phyloP scores from a whole-genome alignment of 2,888 invertebrate genomes.

The Mythimna albipuncta region DNA sequence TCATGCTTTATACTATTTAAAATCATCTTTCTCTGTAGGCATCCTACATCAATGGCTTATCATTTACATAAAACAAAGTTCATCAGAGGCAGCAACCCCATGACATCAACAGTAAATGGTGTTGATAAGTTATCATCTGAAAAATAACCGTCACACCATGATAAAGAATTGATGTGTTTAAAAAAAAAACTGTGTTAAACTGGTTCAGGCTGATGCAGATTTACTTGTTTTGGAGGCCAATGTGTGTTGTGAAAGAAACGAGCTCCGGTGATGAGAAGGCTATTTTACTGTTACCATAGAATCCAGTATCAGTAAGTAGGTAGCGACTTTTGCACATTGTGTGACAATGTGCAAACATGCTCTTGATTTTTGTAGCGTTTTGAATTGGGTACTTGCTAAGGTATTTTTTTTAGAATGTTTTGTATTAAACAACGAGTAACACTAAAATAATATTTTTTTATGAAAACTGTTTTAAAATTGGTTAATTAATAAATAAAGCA shows the following conservation, averaged over 20 bases:
- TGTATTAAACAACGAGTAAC: too few species aligned
- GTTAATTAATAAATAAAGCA: too few species aligned
- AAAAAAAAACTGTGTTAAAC: conserved; percentile 6
- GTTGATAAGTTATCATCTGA: conserved; percentile 52
- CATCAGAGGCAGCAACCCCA: conserved; percentile 49
- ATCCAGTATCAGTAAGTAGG: neutral
- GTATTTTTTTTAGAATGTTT: too few species aligned
- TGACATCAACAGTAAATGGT: conserved; percentile 42
- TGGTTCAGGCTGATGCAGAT: conserved; percentile 12
- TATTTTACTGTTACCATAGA: neutral
- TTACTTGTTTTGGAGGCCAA: conserved; percentile 16
- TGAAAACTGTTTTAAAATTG: too few species aligned
- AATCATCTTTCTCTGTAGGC: conserved; percentile 4
- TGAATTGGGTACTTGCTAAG: too few species aligned
- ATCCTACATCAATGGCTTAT: conserved; percentile 32
- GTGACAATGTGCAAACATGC: neutral
- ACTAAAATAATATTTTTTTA: too few species aligned
- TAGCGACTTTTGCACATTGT: too few species aligned
- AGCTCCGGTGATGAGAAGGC: too few species aligned
- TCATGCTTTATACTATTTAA: too few species aligned
- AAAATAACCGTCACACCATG: conserved; percentile 41
- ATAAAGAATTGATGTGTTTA: conserved; percentile 36
- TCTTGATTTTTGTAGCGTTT: neutral
- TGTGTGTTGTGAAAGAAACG: neutral
- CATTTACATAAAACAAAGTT: conserved; percentile 34